phyloP scores from a whole-genome alignment of 2,113 vertebrate genomes.

The Phalacrocorax aristotelis region DNA sequence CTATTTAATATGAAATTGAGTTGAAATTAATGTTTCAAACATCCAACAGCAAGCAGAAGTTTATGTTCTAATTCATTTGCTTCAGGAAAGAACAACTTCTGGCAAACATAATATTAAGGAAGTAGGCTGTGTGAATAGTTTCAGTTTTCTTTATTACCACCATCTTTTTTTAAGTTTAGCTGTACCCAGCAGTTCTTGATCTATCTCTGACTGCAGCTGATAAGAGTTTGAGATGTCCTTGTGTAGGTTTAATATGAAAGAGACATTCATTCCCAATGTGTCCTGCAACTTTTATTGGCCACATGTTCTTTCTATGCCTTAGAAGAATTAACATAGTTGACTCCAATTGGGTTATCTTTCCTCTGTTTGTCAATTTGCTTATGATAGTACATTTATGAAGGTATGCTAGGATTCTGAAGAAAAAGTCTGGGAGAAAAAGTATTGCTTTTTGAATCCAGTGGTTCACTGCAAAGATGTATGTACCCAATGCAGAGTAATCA shows the following conservation, averaged over 20 bases:
- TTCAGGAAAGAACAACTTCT: background rate
- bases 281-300: background rate
- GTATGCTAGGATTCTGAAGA: background rate
- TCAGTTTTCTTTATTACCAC: background rate
- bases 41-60: background rate
- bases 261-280: accelerated
- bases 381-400: background rate
- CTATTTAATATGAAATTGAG: background rate
- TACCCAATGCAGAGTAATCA: background rate
- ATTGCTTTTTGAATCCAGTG: accelerated
- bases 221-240: background rate
- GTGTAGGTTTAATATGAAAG: background rate
- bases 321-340: background rate
- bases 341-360: background rate
- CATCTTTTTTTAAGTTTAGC: background rate
- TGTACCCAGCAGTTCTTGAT: background rate
- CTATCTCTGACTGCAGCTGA: background rate
- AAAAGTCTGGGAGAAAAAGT: background rate
- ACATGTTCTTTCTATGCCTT: background rate
- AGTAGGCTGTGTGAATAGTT: background rate
- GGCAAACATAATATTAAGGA: background rate
- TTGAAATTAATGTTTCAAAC: background rate
- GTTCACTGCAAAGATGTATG: background rate
- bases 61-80: background rate
- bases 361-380: background rate